These are phyloP conservation scores for Oppia nitens DNA, from an alignment of 1,140 invertebrate genomes.

Conservation along the genomic window DNA sequence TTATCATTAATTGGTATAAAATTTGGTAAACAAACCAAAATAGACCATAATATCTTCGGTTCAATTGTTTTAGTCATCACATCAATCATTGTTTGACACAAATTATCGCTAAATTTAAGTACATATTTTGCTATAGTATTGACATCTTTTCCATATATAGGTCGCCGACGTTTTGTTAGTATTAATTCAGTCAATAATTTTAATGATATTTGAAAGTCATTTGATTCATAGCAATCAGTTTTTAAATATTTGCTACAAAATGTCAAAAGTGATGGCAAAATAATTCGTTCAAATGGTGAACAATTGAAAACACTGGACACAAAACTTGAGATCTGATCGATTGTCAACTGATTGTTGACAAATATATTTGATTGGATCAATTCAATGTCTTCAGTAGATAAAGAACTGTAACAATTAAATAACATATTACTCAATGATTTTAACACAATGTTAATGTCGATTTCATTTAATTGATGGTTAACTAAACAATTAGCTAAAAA, in stretches of 20 bases:
- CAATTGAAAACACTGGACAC: conserved; percentile 16
- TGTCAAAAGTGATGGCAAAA: conserved; percentile 47
- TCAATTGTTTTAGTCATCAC: not conserved
- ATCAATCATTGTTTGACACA: not conserved
- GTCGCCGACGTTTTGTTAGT: conserved; percentile 42
- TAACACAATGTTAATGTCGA: not conserved
- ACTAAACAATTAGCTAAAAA: not conserved
- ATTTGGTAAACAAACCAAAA: not conserved
- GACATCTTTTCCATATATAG: conserved; percentile 38
- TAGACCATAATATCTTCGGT: not conserved
- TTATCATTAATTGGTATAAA: not conserved
- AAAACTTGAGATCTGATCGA: conserved; percentile 11
- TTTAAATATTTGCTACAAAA: conserved; percentile 35
- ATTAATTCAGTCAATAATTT: conserved; percentile 47
- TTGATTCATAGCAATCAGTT: conserved; percentile 10
- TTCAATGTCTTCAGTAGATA: not conserved
- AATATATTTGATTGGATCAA: not conserved
- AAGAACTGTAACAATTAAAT: not conserved
- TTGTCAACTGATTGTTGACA: not conserved
- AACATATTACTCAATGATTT: not conserved
- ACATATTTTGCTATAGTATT: conserved; percentile 22
- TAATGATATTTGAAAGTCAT: conserved; percentile 27
- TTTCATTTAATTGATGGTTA: not conserved
- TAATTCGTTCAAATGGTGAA: conserved; percentile 26
- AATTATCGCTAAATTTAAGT: not conserved